Conservation (phyloP, 2,888 invertebrate genomes). For the Neuroscelio doddi region DNA sequence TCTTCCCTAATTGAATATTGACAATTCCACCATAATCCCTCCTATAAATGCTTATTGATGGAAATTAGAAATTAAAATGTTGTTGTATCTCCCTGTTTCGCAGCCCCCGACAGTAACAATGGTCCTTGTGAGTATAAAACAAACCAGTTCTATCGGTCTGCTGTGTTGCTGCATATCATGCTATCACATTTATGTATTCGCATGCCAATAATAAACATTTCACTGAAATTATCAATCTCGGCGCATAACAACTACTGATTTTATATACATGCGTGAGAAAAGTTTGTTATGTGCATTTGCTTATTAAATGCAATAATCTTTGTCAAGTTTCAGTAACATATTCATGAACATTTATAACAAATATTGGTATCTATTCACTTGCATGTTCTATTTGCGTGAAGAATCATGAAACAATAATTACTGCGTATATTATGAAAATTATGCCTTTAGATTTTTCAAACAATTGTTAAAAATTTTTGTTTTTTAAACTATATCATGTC, state of each 20-base stretch:
- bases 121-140: constrained; percentile 88
- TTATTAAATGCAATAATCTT: constrained; percentile 11
- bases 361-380: neutral
- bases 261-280: neutral
- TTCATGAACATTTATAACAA: neutral
- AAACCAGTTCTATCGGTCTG: constrained; percentile 69
- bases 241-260: constrained; percentile 21
- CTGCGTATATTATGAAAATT: too few species aligned
- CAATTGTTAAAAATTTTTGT: too few species aligned
- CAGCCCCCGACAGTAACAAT: constrained; percentile 90
- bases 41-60: constrained; percentile 35
- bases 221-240: constrained; percentile 20
- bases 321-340: constrained; percentile 1
- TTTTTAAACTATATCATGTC: too few species aligned
- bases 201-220: constrained; percentile 50
- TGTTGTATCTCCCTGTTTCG: constrained; percentile 76
- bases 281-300: constrained; percentile 3
- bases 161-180: constrained; percentile 65
- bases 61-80: constrained; percentile 60
- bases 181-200: constrained; percentile 51
- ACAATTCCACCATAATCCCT: constrained; percentile 14
- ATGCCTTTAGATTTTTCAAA: too few species aligned
- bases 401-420: too few species aligned
- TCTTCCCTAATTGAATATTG: constrained; percentile 7
- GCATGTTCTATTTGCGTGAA: too few species aligned